phyloP scores from a whole-genome alignment of 2,888 invertebrate genomes.

The Hypolimnas misippus region DNA sequence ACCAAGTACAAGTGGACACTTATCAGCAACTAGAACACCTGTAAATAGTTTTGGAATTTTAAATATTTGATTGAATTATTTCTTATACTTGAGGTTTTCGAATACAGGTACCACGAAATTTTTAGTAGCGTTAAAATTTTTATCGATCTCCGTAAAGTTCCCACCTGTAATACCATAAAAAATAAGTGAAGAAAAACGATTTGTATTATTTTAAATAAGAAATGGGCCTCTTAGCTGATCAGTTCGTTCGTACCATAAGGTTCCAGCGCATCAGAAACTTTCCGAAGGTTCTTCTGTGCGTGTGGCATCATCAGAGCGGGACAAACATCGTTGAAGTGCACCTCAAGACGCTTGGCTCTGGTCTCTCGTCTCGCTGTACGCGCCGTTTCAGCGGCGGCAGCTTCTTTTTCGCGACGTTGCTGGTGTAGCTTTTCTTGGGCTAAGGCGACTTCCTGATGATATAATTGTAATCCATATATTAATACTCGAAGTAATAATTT shows the following conservation, averaged over 20 bases:
- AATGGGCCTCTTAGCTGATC: not conserved
- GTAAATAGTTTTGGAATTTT: constrained; percentile 17
- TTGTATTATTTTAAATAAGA: not conserved
- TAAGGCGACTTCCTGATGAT: constrained; percentile 61
- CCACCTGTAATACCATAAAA: not conserved
- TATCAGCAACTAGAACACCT: constrained; percentile 75
- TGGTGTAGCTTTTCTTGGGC: constrained; percentile 58
- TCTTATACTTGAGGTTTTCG: no score
- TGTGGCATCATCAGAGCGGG: constrained; percentile 81
- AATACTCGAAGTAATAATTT: no score
- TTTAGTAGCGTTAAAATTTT: no score
- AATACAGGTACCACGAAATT: no score
- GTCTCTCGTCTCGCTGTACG: constrained; percentile 75
- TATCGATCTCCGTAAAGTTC: no score
- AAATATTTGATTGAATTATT: no score
- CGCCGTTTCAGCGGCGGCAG: constrained; percentile 71
- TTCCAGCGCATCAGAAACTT: constrained; percentile 69
- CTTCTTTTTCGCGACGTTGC: constrained; percentile 62
- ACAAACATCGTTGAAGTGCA: constrained; percentile 77
- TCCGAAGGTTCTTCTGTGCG: constrained; percentile 73
- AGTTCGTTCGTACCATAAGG: constrained; percentile 56
- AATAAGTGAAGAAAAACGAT: no score
- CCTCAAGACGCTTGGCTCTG: constrained; percentile 78
- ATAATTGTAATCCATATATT: no score
- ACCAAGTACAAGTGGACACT: constrained; percentile 70